Base-by-base conservation (phyloP, 1,140 invertebrate genomes). In the Calephelis nemesis region DNA sequence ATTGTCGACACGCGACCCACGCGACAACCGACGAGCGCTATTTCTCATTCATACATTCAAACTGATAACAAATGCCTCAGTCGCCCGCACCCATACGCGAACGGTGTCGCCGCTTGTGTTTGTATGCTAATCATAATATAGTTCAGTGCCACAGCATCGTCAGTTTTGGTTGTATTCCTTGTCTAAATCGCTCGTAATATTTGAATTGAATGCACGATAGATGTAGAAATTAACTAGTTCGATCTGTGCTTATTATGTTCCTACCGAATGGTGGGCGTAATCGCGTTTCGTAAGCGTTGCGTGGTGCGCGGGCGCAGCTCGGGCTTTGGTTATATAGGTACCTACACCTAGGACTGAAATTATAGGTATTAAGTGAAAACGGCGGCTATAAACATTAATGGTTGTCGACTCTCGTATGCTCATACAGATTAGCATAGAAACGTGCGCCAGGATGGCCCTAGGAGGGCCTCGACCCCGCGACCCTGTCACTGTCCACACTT, bases 1-100 rank as follows among this genome's bases (percentile, higher is more conserved):
- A 87, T 88, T 89, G 87, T 88, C 83, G 85, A 80, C 84, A 81
- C 84, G 83, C 88, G 84, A 75, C 88, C 88, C 87, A 90, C 88
- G 88, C 88, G 81, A 71, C 75, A 74, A 68, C 79, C 81, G 75
- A 74, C 81, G 79, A 76, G 79, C 74, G 76, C 83, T 81, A 89
- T 85, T 91, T 86, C 87, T 90, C 87, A 91, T 91, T 91, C 89
- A 91, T 91, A 90, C 87, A 91, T 91, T 90, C 87, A 91, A 88
- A 89, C 89, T 89, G 83, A 91, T 89, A 90, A 90, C 89, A 87
- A 89, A 89, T 81, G 75, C 76, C 78, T 72, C 70, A 73, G 72
- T 81, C 86, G 88, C 85, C 85, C 88, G 84, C 87, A 82, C 86
- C 85, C 88, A 87, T 87, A 78, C 77, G 79, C 77, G 79, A 74